These are phyloP conservation scores for Aulostomus chinensis DNA, from an alignment of 2,797 vertebrate genomes.

Conservation along the genomic window DNA sequence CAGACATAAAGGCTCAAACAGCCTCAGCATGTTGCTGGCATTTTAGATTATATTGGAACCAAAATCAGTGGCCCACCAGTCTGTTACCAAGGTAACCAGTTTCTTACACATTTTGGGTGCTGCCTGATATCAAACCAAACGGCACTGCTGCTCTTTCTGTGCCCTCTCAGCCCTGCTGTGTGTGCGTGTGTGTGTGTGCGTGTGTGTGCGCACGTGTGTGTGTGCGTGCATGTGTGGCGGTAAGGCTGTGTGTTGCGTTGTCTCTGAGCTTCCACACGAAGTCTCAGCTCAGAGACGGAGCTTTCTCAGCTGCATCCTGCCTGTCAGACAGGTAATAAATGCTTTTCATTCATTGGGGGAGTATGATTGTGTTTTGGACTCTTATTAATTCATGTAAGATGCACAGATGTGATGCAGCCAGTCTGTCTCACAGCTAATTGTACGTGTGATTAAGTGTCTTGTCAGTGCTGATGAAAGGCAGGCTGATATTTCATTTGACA, in stretches of 20 bases:
- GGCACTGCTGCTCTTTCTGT: constrained; percentile 51
- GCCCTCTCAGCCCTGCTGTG: constrained; percentile 40
- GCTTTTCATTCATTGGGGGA: constrained; percentile 18
- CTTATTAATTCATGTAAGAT: constrained; percentile 1
- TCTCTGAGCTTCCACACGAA: constrained; percentile 58
- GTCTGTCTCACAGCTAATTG: neutral
- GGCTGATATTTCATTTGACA: constrained; percentile 36
- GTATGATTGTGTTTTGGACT: neutral
- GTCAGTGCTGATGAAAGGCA: constrained; percentile 16
- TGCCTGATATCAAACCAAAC: constrained; percentile 56
- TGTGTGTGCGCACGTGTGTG: constrained; percentile 1
- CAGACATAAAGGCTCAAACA: constrained; percentile 15
- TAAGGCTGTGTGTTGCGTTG: constrained; percentile 35
- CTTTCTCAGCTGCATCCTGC: constrained; percentile 33
- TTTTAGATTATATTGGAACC: constrained; percentile 61
- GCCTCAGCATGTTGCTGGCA: constrained; percentile 38
- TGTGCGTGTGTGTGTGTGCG: constrained; percentile 8
- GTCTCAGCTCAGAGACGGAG: constrained; percentile 49
- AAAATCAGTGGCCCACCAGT: constrained; percentile 49
- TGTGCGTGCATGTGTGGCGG: constrained; percentile 26
- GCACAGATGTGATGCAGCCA: neutral
- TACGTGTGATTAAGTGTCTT: constrained; percentile 17
- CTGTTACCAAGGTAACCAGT: constrained; percentile 89
- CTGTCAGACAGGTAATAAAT: constrained; percentile 55
- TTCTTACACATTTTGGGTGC: constrained; percentile 73